Evolutionary conservation across 1,140 invertebrate species (phyloP).

Genomic region (Spodoptera litura): DNA sequence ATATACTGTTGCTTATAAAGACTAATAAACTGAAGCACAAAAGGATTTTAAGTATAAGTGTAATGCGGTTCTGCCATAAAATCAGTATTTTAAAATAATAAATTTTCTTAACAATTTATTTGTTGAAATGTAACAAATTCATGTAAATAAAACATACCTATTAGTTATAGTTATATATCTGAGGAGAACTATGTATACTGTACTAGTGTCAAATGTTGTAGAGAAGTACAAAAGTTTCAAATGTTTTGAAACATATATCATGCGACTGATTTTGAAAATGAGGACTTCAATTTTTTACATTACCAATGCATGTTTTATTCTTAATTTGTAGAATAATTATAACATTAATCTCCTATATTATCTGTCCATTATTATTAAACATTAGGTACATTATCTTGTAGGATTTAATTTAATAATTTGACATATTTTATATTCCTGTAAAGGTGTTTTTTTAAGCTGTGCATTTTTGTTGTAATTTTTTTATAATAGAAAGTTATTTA

Average conservation of each 20-base stretch:
- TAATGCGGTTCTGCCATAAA: conserved; percentile 39
- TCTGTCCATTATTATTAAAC: conserved; percentile 31
- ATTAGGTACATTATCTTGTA: not conserved
- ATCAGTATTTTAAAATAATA: conserved; percentile 47
- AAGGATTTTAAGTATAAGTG: conserved; percentile 20
- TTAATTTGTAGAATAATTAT: conserved; percentile 1
- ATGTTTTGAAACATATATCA: conserved; percentile 58
- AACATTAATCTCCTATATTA: conserved; percentile 32
- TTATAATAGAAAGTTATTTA: conserved; percentile 19
- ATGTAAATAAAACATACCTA: conserved; percentile 39
- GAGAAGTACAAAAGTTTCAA: conserved; percentile 61
- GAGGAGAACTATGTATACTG: conserved; percentile 8
- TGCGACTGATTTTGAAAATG: conserved; percentile 51
- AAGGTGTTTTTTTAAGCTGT: conserved; percentile 20
- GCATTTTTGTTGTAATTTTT: conserved; percentile 35
- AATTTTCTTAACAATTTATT: conserved; percentile 10
- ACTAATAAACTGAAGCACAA: conserved; percentile 44
- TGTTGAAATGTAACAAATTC: conserved; percentile 11
- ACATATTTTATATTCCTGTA: not conserved
- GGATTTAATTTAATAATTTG: conserved; percentile 14
- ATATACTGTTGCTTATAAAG: conserved; percentile 43
- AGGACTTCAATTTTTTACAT: conserved; percentile 21
- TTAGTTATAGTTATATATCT: conserved; percentile 19
- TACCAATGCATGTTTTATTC: conserved; percentile 32
- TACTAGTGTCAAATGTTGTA: conserved; percentile 39